Conservation (phyloP, 2,888 invertebrate genomes). For the Drosophila paranaensis region DNA sequence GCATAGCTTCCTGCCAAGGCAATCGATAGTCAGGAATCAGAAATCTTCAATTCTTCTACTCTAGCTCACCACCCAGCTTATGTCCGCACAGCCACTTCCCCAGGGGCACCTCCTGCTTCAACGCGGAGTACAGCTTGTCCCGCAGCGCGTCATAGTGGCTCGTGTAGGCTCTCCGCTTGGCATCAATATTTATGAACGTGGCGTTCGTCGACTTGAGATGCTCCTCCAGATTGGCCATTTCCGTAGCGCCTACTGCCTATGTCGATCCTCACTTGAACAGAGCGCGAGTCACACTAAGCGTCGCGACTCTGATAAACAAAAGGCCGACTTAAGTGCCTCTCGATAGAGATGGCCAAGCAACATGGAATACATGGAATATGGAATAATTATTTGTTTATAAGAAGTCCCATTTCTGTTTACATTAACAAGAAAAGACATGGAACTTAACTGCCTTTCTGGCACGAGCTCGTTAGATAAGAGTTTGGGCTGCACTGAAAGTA, state of each 20-base stretch:
- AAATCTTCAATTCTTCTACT: too few species aligned
- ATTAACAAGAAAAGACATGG: too few species aligned
- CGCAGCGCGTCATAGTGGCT: slow-evolving; percentile 45
- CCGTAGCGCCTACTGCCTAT: neutral
- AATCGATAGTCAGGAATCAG: too few species aligned
- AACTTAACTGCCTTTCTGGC: too few species aligned
- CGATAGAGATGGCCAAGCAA: too few species aligned
- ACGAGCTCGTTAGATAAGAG: too few species aligned
- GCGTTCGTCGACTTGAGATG: neutral
- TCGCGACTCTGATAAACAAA: too few species aligned
- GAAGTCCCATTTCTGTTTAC: too few species aligned
- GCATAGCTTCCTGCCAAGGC: slow-evolving; percentile 75
- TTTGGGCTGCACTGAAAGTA: too few species aligned
- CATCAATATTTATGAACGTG: slow-evolving; percentile 45
- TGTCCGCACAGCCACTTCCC: slow-evolving; percentile 45
- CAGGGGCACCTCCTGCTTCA: slow-evolving; percentile 39
- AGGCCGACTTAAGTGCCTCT: too few species aligned
- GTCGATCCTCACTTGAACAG: neutral
- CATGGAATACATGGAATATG: too few species aligned
- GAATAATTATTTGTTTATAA: too few species aligned
- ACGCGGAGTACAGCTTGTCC: slow-evolving; percentile 35
- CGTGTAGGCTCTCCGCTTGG: slow-evolving; percentile 25
- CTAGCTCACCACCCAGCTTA: slow-evolving; percentile 50
- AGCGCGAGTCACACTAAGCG: neutral
- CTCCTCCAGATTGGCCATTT: slow-evolving; percentile 8